Conservation (phyloP, 2,797 vertebrate species). For the Onychomys arenicola region DNA sequence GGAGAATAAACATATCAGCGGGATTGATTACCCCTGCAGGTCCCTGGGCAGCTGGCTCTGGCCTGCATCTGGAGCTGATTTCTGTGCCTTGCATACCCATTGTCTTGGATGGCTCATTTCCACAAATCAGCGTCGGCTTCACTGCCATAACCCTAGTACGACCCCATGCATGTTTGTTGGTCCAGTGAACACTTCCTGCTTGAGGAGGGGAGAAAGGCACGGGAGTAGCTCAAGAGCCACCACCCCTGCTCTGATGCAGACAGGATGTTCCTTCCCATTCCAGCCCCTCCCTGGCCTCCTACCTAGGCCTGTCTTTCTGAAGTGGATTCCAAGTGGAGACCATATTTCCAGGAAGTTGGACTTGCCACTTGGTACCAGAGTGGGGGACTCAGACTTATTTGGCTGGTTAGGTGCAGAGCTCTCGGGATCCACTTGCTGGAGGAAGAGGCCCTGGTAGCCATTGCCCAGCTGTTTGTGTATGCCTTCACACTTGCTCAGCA, state of each 20-base stretch:
- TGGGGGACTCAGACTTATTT: background rate
- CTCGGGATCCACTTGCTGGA: background rate
- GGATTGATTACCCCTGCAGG: constrained; percentile 73
- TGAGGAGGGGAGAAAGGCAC: background rate
- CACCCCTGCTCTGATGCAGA: constrained; percentile 40
- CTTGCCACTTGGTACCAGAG: background rate
- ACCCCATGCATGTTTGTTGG: constrained; percentile 75
- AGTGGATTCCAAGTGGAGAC: constrained; percentile 61
- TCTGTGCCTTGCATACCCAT: constrained; percentile 67
- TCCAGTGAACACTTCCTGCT: constrained; percentile 76
- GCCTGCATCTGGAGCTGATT: constrained; percentile 74
- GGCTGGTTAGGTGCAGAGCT: background rate
- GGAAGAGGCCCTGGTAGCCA: background rate
- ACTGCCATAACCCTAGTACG: constrained; percentile 70
- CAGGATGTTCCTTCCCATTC: constrained; percentile 75
- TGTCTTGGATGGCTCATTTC: constrained; percentile 71
- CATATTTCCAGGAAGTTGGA: constrained; percentile 68
- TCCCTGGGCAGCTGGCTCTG: constrained; percentile 68
- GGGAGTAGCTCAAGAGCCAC: constrained; percentile 21
- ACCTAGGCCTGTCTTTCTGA: constrained; percentile 57
- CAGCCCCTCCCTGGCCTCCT: constrained; percentile 54
- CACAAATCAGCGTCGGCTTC: constrained; percentile 68
- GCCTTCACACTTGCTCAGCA: background rate
- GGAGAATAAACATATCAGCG: constrained; percentile 74
- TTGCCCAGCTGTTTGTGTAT: no score